Evolutionary conservation across 2,888 invertebrate genomes (phyloP).

Genomic region (Miltochrista miniata): DNA sequence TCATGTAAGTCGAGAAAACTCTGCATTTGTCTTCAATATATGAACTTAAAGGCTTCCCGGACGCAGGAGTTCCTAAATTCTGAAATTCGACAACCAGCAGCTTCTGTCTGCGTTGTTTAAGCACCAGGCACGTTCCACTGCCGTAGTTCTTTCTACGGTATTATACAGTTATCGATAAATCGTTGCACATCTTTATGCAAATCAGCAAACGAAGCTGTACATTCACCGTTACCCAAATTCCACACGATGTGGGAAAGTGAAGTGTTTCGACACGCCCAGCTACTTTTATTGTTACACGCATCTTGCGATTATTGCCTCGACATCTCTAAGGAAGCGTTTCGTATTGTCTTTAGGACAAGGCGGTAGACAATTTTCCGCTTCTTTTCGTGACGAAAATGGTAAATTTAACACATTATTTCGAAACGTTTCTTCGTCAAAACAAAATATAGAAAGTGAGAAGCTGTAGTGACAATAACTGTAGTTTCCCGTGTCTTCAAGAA

Average conservation of each 20-base stretch:
- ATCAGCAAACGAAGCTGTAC: slow-evolving; percentile 24
- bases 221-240: slow-evolving; percentile 41
- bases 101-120: no score
- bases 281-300: slow-evolving; percentile 17
- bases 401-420: neutral
- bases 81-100: no score
- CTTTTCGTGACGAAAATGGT: neutral
- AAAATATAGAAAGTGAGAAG: neutral
- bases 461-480: neutral
- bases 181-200: slow-evolving; percentile 35
- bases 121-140: no score
- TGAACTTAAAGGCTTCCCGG: no score
- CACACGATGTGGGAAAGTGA: slow-evolving; percentile 31
- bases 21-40: no score
- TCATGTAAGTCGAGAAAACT: no score
- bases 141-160: no score
- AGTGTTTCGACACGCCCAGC: slow-evolving; percentile 6
- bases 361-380: neutral
- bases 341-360: neutral
- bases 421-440: neutral
- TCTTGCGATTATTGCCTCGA: slow-evolving; percentile 17
- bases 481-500: neutral
- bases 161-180: slow-evolving; percentile 32
- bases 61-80: no score
- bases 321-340: slow-evolving; percentile 1